Conservation (phyloP, 2,113 vertebrate genomes). For the Chaetops frenatus region DNA sequence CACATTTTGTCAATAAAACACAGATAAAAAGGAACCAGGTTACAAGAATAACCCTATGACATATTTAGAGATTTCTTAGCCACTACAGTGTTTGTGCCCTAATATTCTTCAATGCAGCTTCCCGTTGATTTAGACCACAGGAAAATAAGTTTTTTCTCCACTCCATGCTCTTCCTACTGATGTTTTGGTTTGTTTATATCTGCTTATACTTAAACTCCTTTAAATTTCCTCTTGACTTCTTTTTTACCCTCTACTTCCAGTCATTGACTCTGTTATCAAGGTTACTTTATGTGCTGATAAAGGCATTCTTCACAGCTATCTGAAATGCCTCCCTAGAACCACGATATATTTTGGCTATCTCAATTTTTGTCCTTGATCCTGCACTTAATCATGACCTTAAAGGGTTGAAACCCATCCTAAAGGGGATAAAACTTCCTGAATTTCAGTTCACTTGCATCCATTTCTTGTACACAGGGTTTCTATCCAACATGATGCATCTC, state of each 20-base stretch:
- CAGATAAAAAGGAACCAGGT: not conserved
- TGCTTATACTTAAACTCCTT: not conserved
- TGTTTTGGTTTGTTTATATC: not conserved
- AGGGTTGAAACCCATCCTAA: not conserved
- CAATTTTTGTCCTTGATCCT: not conserved
- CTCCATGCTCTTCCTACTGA: not conserved
- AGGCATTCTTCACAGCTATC: not conserved
- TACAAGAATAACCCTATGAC: not conserved
- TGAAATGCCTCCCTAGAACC: not conserved
- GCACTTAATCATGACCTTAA: not conserved
- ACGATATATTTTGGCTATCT: not conserved
- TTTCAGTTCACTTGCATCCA: not conserved
- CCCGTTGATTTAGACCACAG: not conserved
- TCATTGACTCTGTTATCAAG: not conserved
- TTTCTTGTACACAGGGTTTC: not conserved
- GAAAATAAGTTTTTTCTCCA: not conserved
- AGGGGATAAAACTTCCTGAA: not conserved
- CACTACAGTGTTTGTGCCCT: not conserved
- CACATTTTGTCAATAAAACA: not conserved
- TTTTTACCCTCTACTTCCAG: not conserved
- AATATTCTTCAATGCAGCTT: not conserved
- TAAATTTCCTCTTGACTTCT: not conserved
- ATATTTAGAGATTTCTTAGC: not conserved
- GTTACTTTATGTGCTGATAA: not conserved
- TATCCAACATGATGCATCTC: not conserved